Conservation (phyloP, 1,140 invertebrate genomes). For the Trichonephila clavipes region DNA sequence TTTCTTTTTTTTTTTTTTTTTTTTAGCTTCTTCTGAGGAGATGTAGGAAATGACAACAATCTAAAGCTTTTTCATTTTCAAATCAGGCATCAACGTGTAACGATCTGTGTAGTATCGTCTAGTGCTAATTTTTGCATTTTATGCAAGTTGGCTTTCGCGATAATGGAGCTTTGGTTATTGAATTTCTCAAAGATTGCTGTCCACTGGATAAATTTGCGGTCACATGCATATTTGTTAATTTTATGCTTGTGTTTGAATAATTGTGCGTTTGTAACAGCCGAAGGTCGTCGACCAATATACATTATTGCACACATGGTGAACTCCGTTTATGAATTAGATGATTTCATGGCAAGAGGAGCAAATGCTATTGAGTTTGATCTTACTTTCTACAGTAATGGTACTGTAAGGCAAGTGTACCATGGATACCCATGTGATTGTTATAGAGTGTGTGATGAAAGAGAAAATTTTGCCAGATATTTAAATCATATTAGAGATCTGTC, state of each 20-base stretch:
- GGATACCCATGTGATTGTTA: conserved; percentile 79
- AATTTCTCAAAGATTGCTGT: neutral
- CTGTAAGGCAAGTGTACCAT: conserved; percentile 77
- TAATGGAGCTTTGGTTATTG: conserved; percentile 2
- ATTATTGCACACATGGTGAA: conserved; percentile 79
- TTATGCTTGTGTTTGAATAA: neutral
- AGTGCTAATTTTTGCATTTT: neutral
- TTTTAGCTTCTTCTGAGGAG: neutral
- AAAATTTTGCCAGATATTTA: conserved; percentile 77
- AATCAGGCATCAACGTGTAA: neutral
- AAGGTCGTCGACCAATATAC: conserved; percentile 77
- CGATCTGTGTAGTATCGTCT: neutral
- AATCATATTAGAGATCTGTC: conserved; percentile 77
- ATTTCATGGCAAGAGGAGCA: conserved; percentile 77
- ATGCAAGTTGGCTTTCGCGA: neutral
- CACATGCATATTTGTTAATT: neutral
- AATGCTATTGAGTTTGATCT: conserved; percentile 79
- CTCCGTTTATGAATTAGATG: conserved; percentile 78
- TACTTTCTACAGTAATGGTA: conserved; percentile 77
- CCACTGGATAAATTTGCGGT: neutral
- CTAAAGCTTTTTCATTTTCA: conserved; percentile 50
- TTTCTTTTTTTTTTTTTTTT: neutral
- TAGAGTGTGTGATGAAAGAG: conserved; percentile 77
- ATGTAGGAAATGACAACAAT: conserved; percentile 26
- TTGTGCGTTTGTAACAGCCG: neutral